Percentiles rank a stretch among this genome's conserved stretches.
These are phyloP conservation scores for Phrynosoma platyrhinos DNA, from an alignment of 2,113 vertebrate species.

Conservation along the genomic window DNA sequence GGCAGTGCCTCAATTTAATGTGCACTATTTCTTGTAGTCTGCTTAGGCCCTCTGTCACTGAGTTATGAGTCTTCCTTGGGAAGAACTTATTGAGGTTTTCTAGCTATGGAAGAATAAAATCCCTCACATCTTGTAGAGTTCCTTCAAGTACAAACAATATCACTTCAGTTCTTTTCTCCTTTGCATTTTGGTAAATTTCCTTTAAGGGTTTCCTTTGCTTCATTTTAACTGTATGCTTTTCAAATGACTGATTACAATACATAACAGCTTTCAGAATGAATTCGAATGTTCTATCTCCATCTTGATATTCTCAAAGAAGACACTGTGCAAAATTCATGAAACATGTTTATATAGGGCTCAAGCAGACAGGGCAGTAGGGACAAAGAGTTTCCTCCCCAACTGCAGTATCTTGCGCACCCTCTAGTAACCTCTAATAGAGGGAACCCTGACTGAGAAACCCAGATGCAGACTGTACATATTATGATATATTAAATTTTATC, in stretches of 20 bases:
- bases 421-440: too few relatives aligned
- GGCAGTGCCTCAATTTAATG: too few relatives aligned
- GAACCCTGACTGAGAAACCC: too few relatives aligned
- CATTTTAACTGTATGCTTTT: neutral
- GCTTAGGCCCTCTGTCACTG: too few relatives aligned
- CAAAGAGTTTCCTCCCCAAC: too few relatives aligned
- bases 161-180: neutral
- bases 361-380: too few relatives aligned
- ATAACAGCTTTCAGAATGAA: conserved; percentile 35
- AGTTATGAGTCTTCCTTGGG: neutral
- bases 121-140: conserved; percentile 13
- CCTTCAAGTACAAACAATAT: neutral
- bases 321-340: too few relatives aligned
- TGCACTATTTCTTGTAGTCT: too few relatives aligned
- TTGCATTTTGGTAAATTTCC: neutral
- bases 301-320: conserved; percentile 31
- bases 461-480: too few relatives aligned
- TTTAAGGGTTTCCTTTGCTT: neutral
- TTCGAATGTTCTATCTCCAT: conserved; percentile 10
- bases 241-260: conserved; percentile 52
- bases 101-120: conserved; percentile 28
- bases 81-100: neutral
- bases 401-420: too few relatives aligned
- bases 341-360: too few relatives aligned
- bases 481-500: conserved; percentile 17